A percentile compares a stretch with the other conserved stretches of the same genome.
These are phyloP conservation scores for Pleuronectes platessa DNA, from an alignment of 2,113 vertebrate genomes.

Conservation along the genomic window DNA sequence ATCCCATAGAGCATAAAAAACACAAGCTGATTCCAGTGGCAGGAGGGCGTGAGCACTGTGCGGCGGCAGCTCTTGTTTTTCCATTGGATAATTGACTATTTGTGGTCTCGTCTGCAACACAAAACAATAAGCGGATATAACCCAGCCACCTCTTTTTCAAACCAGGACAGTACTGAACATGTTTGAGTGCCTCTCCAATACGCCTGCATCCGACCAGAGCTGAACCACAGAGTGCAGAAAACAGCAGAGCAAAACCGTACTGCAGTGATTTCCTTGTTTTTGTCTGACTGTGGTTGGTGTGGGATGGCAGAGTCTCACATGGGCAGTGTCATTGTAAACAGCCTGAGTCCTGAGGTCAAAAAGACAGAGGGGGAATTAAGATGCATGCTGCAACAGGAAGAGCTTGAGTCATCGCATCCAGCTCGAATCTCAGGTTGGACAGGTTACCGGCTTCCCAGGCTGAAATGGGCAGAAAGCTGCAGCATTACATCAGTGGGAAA, in stretches of 20 bases:
- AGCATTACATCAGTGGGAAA: background rate
- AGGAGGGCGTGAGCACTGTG: slow-evolving; percentile 27
- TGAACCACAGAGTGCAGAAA: slow-evolving; percentile 5
- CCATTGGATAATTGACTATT: slow-evolving; percentile 71
- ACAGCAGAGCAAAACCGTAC: slow-evolving; percentile 21
- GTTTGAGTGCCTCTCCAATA: background rate
- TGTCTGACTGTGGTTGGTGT: slow-evolving; percentile 28
- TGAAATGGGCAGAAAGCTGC: background rate
- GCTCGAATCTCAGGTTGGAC: slow-evolving; percentile 12
- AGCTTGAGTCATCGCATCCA: slow-evolving; percentile 43
- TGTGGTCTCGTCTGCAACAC: slow-evolving; percentile 32
- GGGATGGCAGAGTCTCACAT: slow-evolving; percentile 44
- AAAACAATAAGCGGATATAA: slow-evolving; percentile 61
- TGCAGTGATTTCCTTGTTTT: slow-evolving; percentile 69
- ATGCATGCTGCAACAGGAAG: slow-evolving; percentile 46
- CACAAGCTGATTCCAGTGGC: slow-evolving; percentile 15
- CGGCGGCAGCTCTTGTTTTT: slow-evolving; percentile 42
- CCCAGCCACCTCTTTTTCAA: slow-evolving; percentile 39
- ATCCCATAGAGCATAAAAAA: slow-evolving; percentile 25
- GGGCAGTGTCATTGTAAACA: slow-evolving; percentile 53
- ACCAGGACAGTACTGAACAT: slow-evolving; percentile 39
- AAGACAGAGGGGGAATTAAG: slow-evolving; percentile 28
- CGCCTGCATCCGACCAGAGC: background rate
- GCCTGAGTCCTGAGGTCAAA: slow-evolving; percentile 47
- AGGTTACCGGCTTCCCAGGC: background rate